phyloP scores from a whole-genome alignment of 2,113 vertebrate genomes.

The Phyllostomus discolor region DNA sequence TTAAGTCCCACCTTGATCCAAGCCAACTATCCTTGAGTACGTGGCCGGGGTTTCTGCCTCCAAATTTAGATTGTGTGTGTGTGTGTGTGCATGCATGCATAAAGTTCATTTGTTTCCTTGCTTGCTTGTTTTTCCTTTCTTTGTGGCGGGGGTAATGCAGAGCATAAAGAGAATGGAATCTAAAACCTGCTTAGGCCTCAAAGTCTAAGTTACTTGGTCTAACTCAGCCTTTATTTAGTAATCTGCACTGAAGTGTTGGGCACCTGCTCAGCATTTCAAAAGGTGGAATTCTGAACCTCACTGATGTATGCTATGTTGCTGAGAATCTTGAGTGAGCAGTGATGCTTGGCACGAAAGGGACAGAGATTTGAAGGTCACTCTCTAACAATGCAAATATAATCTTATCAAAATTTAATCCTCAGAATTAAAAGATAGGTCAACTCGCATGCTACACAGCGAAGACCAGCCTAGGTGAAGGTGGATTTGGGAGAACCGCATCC shows the following conservation, averaged over 20 bases:
- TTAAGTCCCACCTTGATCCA: background rate
- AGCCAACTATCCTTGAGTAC: background rate
- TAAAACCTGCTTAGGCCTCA: background rate
- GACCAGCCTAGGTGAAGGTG: background rate
- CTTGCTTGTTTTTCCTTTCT: background rate
- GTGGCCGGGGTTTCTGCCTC: background rate
- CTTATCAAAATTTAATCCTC: background rate
- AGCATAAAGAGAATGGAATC: background rate
- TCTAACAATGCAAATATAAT: background rate
- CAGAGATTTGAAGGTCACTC: background rate
- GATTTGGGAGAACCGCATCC: background rate
- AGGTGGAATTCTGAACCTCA: background rate
- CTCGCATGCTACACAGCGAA: background rate
- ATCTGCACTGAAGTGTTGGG: background rate
- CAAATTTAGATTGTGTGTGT: background rate
- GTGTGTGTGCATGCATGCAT: background rate
- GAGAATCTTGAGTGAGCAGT: background rate
- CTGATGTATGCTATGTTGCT: background rate
- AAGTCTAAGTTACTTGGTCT: background rate
- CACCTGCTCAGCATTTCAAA: background rate
- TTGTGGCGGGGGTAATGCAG: background rate
- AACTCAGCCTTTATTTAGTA: background rate
- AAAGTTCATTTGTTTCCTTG: background rate
- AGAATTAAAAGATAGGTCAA: background rate
- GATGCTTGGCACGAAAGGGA: background rate